phyloP scores from a whole-genome alignment of 1,140 invertebrate species.

The Zophobas morio region DNA sequence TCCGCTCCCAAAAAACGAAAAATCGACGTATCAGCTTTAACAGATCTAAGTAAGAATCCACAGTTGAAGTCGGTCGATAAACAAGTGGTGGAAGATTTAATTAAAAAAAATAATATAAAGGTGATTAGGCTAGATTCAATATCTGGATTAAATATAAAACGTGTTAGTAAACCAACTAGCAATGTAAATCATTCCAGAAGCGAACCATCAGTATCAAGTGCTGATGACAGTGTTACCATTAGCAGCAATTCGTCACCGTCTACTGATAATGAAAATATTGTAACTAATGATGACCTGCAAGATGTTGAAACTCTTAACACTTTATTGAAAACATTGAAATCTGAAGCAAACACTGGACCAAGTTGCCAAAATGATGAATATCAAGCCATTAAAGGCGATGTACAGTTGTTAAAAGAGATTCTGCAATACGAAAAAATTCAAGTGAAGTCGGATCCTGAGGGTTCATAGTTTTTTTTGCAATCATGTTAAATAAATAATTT shows the following conservation, averaged over 20 bases:
- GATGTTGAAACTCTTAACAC: conserved; percentile 11
- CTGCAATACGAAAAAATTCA: conserved; percentile 20
- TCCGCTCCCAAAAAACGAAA: not conserved
- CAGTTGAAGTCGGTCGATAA: conserved; percentile 13
- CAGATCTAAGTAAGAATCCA: conserved; percentile 1
- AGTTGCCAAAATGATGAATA: not conserved
- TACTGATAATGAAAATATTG: not conserved
- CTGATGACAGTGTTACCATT: no score
- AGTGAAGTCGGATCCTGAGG: conserved; percentile 4
- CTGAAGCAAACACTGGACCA: not conserved
- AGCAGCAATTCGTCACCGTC: no score
- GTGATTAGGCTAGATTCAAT: conserved; percentile 11
- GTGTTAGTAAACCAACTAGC: no score
- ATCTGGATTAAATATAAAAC: not conserved
- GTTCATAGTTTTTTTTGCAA: not conserved
- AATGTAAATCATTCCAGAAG: no score
- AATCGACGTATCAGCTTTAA: not conserved
- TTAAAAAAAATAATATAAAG: conserved; percentile 16
- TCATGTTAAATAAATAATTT: no score
- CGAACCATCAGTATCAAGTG: no score
- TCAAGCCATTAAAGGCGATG: conserved; percentile 6
- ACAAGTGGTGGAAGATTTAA: not conserved
- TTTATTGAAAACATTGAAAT: conserved; percentile 12
- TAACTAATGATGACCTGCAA: not conserved
- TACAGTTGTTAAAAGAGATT: conserved; percentile 7